A percentile compares a stretch with the other conserved stretches of the same genome.
Conservation (phyloP, 2,113 vertebrate species). For the Accipiter virgatus region DNA sequence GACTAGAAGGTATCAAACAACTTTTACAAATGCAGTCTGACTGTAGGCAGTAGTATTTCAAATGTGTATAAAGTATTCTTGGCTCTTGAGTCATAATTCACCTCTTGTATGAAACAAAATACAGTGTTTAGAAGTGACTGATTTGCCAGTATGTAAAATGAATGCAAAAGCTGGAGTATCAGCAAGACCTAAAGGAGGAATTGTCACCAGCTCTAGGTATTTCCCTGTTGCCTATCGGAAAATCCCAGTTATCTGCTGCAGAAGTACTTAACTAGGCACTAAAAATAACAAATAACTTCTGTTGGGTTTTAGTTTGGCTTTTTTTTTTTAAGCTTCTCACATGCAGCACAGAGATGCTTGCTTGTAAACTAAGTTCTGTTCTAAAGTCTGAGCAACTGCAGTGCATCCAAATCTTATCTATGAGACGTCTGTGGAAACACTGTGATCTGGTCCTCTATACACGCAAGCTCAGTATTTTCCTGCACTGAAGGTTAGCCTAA, state of each 20-base stretch:
- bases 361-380: neutral
- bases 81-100: neutral
- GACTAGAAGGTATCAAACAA: neutral
- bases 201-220: neutral
- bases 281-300: neutral
- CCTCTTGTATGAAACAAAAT: neutral
- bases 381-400: neutral
- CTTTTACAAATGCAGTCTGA: neutral
- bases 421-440: neutral
- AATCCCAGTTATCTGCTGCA: neutral
- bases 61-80: neutral
- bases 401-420: neutral
- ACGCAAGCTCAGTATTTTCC: neutral
- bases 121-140: neutral
- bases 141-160: neutral
- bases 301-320: neutral
- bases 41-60: neutral
- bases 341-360: neutral
- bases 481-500: neutral
- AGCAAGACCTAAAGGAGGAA: rapidly evolving
- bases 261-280: neutral
- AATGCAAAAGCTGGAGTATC: neutral
- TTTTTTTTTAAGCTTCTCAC: neutral
- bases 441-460: neutral
- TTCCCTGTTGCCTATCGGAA: neutral